A percentile compares a stretch with the other conserved stretches of the same genome.
phyloP scores from a whole-genome alignment of 2,888 invertebrate species.

The Eucriotettix oculatus region DNA sequence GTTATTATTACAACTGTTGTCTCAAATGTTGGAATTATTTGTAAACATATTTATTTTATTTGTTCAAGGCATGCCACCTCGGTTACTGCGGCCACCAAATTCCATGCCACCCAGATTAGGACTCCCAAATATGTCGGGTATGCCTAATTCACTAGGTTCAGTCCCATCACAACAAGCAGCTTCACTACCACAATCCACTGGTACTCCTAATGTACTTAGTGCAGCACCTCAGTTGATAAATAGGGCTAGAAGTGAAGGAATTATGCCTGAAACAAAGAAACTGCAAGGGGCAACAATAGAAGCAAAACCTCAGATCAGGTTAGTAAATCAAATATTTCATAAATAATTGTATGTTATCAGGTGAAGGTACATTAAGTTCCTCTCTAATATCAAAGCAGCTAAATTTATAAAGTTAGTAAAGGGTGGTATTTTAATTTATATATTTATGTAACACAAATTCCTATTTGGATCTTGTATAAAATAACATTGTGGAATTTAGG shows the following conservation, averaged over 20 bases:
- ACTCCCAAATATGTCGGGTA: conserved; percentile 20
- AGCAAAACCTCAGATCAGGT: conserved; percentile 85
- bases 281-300: conserved; percentile 57
- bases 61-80: conserved; percentile 14
- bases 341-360: background rate
- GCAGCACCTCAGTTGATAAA: conserved; percentile 71
- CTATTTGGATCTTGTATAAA: too few species aligned
- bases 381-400: too few species aligned
- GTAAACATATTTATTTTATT: too few species aligned
- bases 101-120: conserved; percentile 14
- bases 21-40: too few species aligned
- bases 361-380: too few species aligned
- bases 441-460: too few species aligned
- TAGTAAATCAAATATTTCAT: conserved; percentile 12
- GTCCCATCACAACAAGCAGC: conserved; percentile 18
- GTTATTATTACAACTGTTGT: too few species aligned
- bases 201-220: conserved; percentile 51
- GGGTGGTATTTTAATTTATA: too few species aligned
- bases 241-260: conserved; percentile 44
- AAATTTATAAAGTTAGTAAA: too few species aligned
- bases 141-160: conserved; percentile 29
- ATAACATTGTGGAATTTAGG: too few species aligned
- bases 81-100: conserved; percentile 16
- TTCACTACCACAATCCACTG: conserved; percentile 2
- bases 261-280: conserved; percentile 30